A percentile compares a stretch with the other conserved stretches of the same genome.
These are phyloP conservation scores for Strigamia maritima DNA, from an alignment of 2,888 invertebrate species.

Conservation along the genomic window DNA sequence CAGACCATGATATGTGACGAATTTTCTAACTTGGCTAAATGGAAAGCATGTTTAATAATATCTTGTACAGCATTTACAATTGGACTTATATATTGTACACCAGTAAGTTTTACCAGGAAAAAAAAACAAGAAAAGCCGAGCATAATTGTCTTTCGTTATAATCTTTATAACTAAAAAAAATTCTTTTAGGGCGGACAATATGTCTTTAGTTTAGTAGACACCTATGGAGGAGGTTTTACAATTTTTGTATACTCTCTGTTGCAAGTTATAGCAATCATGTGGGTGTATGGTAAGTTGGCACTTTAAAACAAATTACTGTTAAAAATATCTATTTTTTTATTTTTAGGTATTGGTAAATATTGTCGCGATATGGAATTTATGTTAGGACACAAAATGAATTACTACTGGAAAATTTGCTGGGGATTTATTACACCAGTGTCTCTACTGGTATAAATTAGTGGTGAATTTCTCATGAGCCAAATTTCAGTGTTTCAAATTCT, in stretches of 20 bases:
- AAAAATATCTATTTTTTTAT: background rate
- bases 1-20: slow-evolving; percentile 29
- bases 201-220: slow-evolving; percentile 61
- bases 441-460: background rate
- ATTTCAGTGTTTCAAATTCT: background rate
- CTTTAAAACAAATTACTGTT: background rate
- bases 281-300: slow-evolving; percentile 59
- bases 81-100: slow-evolving; percentile 33
- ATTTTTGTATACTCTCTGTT: slow-evolving; percentile 60
- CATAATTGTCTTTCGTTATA: background rate
- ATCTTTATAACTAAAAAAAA: background rate
- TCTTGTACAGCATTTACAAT: background rate
- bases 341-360: background rate
- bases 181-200: slow-evolving; percentile 61
- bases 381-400: background rate
- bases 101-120: slow-evolving; percentile 12
- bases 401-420: slow-evolving; percentile 35
- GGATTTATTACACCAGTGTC: background rate
- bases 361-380: slow-evolving; percentile 31
- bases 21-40: slow-evolving; percentile 1
- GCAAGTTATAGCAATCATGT: slow-evolving; percentile 59
- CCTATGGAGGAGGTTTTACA: slow-evolving; percentile 63
- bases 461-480: no score
- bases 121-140: no score
- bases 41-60: slow-evolving; percentile 22